phyloP scores from a whole-genome alignment of 2,113 vertebrate genomes.

The Lasiurus cinereus region DNA sequence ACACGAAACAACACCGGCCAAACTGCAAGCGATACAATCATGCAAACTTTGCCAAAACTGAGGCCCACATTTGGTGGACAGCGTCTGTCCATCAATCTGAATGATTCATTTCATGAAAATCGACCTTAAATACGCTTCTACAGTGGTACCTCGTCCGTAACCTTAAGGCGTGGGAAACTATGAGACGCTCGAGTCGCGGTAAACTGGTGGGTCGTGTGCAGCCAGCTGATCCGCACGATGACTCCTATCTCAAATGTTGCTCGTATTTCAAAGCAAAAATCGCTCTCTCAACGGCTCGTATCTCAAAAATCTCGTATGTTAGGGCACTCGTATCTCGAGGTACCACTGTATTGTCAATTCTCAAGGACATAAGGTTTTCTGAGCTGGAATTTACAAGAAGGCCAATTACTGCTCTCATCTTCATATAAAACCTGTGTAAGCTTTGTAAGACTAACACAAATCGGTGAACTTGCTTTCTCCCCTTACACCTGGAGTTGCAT shows the following conservation, averaged over 20 bases:
- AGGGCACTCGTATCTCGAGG: no score
- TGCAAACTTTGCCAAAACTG: not conserved
- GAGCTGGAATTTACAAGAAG: conserved; percentile 50
- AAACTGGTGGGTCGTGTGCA: no score
- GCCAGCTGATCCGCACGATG: no score
- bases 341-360: not conserved
- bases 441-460: not conserved
- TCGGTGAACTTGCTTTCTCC: not conserved
- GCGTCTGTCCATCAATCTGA: not conserved
- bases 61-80: not conserved
- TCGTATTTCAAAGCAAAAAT: no score
- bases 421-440: not conserved
- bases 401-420: not conserved
- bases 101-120: conserved; percentile 30
- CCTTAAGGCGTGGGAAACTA: no score
- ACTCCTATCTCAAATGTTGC: no score
- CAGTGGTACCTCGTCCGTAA: no score
- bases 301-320: no score
- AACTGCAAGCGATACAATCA: not conserved
- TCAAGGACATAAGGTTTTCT: not conserved
- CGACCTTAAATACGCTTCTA: not conserved
- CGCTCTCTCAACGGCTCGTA: no score
- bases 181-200: no score
- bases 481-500: not conserved
- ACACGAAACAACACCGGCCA: not conserved